Percentiles rank a stretch among this genome's conserved stretches.
Evolutionary conservation across 2,888 invertebrate genomes (phyloP).

Genomic region (Cinara cedri): DNA sequence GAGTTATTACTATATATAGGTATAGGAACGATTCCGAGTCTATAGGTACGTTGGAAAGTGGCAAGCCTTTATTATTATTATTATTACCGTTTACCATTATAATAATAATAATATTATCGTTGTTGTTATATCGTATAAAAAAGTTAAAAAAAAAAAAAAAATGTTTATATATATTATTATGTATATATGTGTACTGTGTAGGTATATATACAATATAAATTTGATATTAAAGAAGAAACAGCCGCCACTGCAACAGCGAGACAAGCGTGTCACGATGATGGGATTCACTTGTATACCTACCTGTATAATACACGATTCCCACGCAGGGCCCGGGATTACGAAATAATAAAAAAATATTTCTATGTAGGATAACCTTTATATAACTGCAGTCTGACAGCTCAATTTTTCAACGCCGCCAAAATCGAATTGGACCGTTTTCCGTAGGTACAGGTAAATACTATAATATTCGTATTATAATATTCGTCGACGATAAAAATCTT

Average conservation of each 20-base stretch:
- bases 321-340: slow-evolving; percentile 12
- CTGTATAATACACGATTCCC: slow-evolving; percentile 24
- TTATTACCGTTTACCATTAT: slow-evolving; percentile 1
- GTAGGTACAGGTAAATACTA: too few species aligned
- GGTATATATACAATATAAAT: too few species aligned
- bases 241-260: slow-evolving; percentile 9
- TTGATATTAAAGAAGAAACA: slow-evolving; percentile 40
- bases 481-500: slow-evolving; percentile 21
- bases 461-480: too few species aligned
- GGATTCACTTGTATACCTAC: not conserved
- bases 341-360: too few species aligned
- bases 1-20: not conserved
- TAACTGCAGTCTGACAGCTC: slow-evolving; percentile 50
- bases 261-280: slow-evolving; percentile 44
- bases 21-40: slow-evolving; percentile 15
- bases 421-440: slow-evolving; percentile 32
- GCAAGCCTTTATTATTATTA: slow-evolving; percentile 43
- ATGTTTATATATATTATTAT: too few species aligned
- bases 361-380: not conserved
- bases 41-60: slow-evolving; percentile 31
- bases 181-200: too few species aligned
- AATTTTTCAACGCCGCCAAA: slow-evolving; percentile 54
- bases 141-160: not conserved
- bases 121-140: slow-evolving; percentile 16
- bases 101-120: too few species aligned